Conservation (phyloP, 2,797 vertebrate species). For the Cyprinella venusta region DNA sequence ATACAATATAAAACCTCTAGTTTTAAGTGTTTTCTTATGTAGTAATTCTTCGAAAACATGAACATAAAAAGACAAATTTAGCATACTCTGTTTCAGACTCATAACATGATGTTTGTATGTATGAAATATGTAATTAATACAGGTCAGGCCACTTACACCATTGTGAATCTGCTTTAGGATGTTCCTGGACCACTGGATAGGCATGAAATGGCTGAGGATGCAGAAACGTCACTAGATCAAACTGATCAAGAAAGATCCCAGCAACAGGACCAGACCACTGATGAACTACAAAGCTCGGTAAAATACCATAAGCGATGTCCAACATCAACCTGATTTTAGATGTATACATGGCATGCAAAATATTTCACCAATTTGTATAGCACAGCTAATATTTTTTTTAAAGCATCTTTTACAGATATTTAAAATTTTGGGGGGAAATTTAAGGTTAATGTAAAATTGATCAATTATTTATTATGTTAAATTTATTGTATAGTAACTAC, state of each 20-base stretch:
- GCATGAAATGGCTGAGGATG: constrained; percentile 7
- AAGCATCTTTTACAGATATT: neutral
- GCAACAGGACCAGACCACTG: constrained; percentile 29
- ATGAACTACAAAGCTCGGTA: constrained; percentile 49
- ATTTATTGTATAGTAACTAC: neutral
- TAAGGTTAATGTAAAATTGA: neutral
- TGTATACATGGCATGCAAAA: neutral
- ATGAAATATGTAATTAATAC: neutral
- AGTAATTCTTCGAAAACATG: neutral
- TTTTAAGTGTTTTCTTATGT: neutral
- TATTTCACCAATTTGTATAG: neutral
- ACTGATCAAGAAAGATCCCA: constrained; percentile 15
- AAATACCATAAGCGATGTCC: neutral
- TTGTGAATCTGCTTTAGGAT: constrained; percentile 25
- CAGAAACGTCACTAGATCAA: constrained; percentile 31
- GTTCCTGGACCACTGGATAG: neutral
- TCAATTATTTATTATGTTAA: neutral
- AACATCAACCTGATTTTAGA: neutral
- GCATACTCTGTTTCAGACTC: neutral
- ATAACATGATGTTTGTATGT: neutral
- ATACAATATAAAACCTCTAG: neutral
- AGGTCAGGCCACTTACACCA: neutral
- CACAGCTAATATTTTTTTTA: neutral
- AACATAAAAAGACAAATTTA: neutral
- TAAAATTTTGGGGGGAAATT: no score